A percentile compares a stretch with the other conserved stretches of the same genome.
Evolutionary conservation across 2,113 vertebrate species (phyloP).

Genomic region (Cynocephalus volans): DNA sequence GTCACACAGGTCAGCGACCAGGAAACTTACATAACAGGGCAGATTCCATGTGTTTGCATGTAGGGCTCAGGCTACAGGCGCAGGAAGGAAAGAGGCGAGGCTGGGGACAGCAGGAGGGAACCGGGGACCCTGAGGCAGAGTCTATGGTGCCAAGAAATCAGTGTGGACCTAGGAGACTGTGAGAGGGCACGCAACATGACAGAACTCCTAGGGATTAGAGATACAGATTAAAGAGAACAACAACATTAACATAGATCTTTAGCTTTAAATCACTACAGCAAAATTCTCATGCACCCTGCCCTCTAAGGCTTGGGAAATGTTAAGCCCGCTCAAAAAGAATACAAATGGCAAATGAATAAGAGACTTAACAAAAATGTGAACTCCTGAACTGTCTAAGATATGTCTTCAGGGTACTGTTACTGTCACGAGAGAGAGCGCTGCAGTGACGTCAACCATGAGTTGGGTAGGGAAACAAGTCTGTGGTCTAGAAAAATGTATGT

Average conservation of each 20-base stretch:
- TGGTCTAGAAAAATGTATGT: slow-evolving; percentile 64
- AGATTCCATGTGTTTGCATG: not conserved
- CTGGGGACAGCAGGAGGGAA: rapidly evolving
- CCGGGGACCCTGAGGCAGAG: not conserved
- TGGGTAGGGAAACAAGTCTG: not conserved
- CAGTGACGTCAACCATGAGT: not conserved
- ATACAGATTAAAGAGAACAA: not conserved
- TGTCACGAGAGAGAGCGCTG: not conserved
- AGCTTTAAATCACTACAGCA: not conserved
- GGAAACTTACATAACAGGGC: slow-evolving; percentile 70
- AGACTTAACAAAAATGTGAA: not conserved
- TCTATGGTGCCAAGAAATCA: not conserved
- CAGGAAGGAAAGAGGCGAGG: not conserved
- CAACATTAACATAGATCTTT: not conserved
- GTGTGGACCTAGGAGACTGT: not conserved
- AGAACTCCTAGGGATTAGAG: not conserved
- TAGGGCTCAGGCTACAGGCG: not conserved
- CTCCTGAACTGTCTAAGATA: not conserved
- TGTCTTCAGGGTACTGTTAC: not conserved
- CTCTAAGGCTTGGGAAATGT: not conserved
- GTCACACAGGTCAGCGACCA: slow-evolving; percentile 40
- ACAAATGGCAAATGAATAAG: not conserved
- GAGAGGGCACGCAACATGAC: not conserved
- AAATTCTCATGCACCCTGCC: not conserved
- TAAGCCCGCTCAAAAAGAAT: not conserved